phyloP scores from a whole-genome alignment of 1,140 invertebrate species.

The Centruroides sculpturatus region DNA sequence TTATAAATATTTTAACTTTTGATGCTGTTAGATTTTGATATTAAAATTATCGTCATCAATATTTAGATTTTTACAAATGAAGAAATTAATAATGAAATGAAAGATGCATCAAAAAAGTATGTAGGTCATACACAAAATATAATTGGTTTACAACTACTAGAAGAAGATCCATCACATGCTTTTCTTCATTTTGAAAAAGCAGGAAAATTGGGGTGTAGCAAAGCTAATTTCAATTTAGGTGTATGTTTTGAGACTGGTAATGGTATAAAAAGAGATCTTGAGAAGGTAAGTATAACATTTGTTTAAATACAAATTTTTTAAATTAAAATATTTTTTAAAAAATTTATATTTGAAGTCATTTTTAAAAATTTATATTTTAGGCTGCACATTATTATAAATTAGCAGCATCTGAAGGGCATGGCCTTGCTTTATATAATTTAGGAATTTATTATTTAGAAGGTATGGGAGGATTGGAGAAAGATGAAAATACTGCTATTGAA shows the following conservation, averaged over 20 bases:
- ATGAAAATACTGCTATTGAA: conserved; percentile 17
- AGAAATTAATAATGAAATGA: no score
- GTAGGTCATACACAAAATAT: not conserved
- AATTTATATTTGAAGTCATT: not conserved
- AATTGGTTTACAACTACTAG: not conserved
- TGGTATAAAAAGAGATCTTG: conserved; percentile 22
- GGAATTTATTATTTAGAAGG: conserved; percentile 24
- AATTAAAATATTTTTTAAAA: not conserved
- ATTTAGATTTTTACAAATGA: no score
- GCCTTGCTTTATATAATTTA: conserved; percentile 24
- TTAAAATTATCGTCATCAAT: no score
- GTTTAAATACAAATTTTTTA: not conserved
- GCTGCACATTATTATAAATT: conserved; percentile 19
- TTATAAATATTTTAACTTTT: no score
- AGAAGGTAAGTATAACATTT: conserved; percentile 18
- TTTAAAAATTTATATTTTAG: conserved; percentile 7
- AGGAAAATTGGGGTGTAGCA: conserved; percentile 21
- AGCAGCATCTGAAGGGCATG: conserved; percentile 23
- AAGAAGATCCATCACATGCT: conserved; percentile 12
- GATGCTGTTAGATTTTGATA: no score
- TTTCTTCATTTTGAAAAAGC: conserved; percentile 20
- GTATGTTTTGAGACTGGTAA: conserved; percentile 27
- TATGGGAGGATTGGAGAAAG: conserved; percentile 17
- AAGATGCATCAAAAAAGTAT: no score
- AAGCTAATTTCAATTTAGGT: conserved; percentile 27